Conservation (phyloP, 2,113 vertebrate species). For the Sialia sialis region DNA sequence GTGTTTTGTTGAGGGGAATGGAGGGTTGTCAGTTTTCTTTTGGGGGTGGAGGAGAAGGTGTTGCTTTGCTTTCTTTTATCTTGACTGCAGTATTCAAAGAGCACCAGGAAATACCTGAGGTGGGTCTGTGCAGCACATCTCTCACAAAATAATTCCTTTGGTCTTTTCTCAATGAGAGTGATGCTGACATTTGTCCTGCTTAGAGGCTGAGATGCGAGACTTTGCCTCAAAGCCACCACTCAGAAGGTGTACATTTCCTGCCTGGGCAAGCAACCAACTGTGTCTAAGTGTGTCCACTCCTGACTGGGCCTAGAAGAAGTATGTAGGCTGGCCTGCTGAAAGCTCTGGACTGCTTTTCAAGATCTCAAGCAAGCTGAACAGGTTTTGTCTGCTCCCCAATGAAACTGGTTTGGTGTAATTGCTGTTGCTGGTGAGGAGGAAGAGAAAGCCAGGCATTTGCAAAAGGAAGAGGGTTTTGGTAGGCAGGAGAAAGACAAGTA, state of each 20-base stretch:
- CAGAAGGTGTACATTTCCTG: neutral
- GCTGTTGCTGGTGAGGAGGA: neutral
- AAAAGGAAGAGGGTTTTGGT: neutral
- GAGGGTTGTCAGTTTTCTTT: neutral
- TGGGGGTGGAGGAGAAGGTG: fast-evolving
- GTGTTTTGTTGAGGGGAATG: fast-evolving
- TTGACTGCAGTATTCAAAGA: neutral
- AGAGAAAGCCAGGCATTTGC: neutral
- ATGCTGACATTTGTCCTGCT: neutral
- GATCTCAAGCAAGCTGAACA: constrained; percentile 21
- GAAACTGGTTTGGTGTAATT: constrained; percentile 11
- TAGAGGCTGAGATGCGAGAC: neutral
- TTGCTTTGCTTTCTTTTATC: neutral
- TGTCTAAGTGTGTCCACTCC: neutral
- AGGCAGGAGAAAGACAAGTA: neutral
- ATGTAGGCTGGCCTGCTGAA: neutral
- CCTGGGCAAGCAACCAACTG: neutral
- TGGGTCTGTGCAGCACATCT: neutral
- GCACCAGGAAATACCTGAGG: neutral
- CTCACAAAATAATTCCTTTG: neutral
- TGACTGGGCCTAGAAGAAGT: neutral
- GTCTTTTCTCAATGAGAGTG: neutral
- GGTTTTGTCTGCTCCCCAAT: neutral
- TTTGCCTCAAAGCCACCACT: neutral
- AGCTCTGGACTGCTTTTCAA: constrained; percentile 2